A percentile compares a stretch with the other conserved stretches of the same genome.
phyloP scores from a whole-genome alignment of 2,113 vertebrate species.

The Narcine bancroftii region DNA sequence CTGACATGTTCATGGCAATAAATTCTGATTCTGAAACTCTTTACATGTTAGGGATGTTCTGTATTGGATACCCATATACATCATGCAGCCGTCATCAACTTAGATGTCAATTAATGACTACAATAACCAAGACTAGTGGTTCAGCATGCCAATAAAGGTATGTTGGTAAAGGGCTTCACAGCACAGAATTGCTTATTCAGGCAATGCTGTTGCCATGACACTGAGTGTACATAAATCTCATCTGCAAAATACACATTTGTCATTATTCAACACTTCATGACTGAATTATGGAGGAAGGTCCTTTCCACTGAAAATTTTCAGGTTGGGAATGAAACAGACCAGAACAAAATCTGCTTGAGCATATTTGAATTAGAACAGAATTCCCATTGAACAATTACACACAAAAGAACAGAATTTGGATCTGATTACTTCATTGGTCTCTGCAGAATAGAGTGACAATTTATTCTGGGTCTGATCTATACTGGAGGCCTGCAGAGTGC shows the following conservation, averaged over 20 bases:
- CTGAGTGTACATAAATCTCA: not conserved
- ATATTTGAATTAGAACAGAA: constrained; percentile 40
- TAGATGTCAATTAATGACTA: too few relatives aligned
- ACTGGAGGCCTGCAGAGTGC: constrained; percentile 41
- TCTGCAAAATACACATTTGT: constrained; percentile 27
- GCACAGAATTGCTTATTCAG: not conserved
- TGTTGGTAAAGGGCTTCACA: not conserved
- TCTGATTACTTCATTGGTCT: constrained; percentile 48
- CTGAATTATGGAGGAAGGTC: not conserved
- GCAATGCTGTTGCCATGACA: constrained; percentile 8
- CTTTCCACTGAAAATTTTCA: constrained; percentile 14
- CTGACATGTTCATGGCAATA: too few relatives aligned
- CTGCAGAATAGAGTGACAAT: constrained; percentile 47
- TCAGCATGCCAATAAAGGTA: not conserved
- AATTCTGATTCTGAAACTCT: too few relatives aligned
- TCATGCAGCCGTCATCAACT: not conserved
- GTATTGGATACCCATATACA: not conserved
- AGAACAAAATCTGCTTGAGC: constrained; percentile 6
- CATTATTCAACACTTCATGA: constrained; percentile 24
- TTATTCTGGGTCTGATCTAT: constrained; percentile 51
- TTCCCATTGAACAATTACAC: constrained; percentile 47
- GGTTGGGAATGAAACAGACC: not conserved
- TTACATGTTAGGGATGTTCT: too few relatives aligned
- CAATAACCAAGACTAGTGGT: not conserved
- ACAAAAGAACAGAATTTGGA: constrained; percentile 43